Conservation (phyloP, 1,140 invertebrate genomes). For the Macrotrachela quadricornifera region DNA sequence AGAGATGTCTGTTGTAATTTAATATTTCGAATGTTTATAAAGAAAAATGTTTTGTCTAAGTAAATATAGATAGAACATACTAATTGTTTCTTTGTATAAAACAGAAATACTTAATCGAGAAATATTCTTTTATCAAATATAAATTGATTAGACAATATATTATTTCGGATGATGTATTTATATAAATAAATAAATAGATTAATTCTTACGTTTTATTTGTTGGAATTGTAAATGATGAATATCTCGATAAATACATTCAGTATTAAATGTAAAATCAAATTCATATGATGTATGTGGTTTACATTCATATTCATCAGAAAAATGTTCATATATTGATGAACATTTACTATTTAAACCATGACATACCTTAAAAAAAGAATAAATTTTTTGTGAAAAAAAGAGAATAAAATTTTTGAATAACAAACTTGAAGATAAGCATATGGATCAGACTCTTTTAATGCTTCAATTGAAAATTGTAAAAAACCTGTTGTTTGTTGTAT, state of each 20-base stretch:
- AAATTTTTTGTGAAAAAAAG: not conserved
- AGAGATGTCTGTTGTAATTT: too few relatives aligned
- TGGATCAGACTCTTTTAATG: conserved; percentile 85
- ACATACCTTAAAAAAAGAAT: not conserved
- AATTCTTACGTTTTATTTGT: not conserved
- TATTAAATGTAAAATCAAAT: conserved; percentile 4
- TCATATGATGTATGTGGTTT: not conserved
- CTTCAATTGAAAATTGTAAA: conserved; percentile 92
- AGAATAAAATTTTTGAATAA: too few relatives aligned
- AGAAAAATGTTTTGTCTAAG: too few relatives aligned
- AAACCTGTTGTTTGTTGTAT: conserved; percentile 76
- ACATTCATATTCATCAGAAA: not conserved
- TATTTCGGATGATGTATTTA: too few relatives aligned
- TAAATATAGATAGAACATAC: too few relatives aligned
- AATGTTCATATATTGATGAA: not conserved
- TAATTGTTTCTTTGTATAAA: too few relatives aligned
- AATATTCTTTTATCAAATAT: too few relatives aligned
- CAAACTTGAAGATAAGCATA: conserved; percentile 69
- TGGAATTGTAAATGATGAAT: conserved; percentile 4
- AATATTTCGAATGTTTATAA: too few relatives aligned
- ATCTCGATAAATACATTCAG: not conserved
- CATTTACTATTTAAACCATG: not conserved
- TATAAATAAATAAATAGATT: too few relatives aligned
- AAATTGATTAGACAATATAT: too few relatives aligned
- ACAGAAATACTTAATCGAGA: too few relatives aligned